Percentiles rank a stretch among this genome's conserved stretches.
These are phyloP conservation scores for Phalera bucephala DNA, from an alignment of 2,888 invertebrate species.

Conservation along the genomic window DNA sequence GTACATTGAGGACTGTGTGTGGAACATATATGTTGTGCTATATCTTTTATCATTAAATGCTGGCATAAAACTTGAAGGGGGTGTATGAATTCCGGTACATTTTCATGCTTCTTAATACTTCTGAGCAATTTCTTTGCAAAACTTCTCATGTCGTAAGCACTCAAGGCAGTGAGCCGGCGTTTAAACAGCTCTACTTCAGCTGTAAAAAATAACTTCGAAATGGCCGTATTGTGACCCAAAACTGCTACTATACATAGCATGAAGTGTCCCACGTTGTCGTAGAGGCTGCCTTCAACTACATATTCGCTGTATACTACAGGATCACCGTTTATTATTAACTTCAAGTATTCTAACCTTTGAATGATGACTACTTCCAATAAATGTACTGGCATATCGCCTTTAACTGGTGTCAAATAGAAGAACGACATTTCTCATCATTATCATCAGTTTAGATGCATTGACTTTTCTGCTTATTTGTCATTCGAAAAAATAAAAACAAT, in stretches of 20 bases:
- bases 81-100: constrained; percentile 32
- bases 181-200: constrained; percentile 61
- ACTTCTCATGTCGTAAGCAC: constrained; percentile 58
- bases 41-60: constrained; percentile 57
- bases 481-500: no score
- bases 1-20: constrained; percentile 46
- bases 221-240: constrained; percentile 47
- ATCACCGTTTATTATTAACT: constrained; percentile 51
- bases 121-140: constrained; percentile 62
- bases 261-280: constrained; percentile 84
- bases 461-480: no score
- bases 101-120: constrained; percentile 46
- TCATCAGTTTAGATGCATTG: no score
- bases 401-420: constrained; percentile 83
- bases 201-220: constrained; percentile 55
- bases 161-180: constrained; percentile 43
- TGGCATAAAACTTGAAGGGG: constrained; percentile 55
- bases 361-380: constrained; percentile 77
- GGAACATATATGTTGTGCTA: constrained; percentile 57
- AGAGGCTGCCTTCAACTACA: constrained; percentile 81
- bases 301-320: constrained; percentile 72
- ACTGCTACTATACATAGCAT: constrained; percentile 70
- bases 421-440: no score
- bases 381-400: constrained; percentile 78
- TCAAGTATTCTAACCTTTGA: constrained; percentile 77